Conservation (phyloP, 2,888 invertebrate genomes). For the Macaria liturata region DNA sequence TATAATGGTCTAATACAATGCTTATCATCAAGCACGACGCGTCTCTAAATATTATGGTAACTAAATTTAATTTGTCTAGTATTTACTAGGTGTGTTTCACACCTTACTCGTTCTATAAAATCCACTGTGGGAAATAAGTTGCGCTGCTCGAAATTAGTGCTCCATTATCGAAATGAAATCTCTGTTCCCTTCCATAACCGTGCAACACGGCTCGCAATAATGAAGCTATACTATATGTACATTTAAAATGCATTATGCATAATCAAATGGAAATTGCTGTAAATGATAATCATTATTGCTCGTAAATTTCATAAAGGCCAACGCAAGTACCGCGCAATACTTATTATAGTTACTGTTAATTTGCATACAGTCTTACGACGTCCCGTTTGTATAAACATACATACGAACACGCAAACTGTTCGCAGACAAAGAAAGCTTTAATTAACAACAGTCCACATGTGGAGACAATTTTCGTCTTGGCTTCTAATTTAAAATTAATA, state of each 20-base stretch:
- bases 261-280: conserved; percentile 5
- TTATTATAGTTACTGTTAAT: conserved; percentile 27
- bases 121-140: conserved; percentile 27
- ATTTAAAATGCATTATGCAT: conserved; percentile 14
- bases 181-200: conserved; percentile 35
- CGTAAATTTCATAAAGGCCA: conserved; percentile 8
- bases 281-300: conserved; percentile 8
- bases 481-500: conserved; percentile 78
- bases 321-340: conserved; percentile 1
- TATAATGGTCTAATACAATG: no score
- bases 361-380: conserved; percentile 26
- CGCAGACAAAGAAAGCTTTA: conserved; percentile 55
- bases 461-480: conserved; percentile 66
- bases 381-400: not conserved
- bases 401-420: not conserved
- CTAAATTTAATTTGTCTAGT: no score
- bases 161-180: conserved; percentile 51
- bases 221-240: conserved; percentile 11
- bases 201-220: conserved; percentile 20
- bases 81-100: no score
- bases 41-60: no score
- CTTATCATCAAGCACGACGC: no score
- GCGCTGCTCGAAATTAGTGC: conserved; percentile 39
- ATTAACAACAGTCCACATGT: conserved; percentile 65
- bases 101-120: not conserved